A percentile compares a stretch with the other conserved stretches of the same genome.
These are phyloP conservation scores for Eristalinus aeneus DNA, from an alignment of 2,888 invertebrate species.

Conservation along the genomic window DNA sequence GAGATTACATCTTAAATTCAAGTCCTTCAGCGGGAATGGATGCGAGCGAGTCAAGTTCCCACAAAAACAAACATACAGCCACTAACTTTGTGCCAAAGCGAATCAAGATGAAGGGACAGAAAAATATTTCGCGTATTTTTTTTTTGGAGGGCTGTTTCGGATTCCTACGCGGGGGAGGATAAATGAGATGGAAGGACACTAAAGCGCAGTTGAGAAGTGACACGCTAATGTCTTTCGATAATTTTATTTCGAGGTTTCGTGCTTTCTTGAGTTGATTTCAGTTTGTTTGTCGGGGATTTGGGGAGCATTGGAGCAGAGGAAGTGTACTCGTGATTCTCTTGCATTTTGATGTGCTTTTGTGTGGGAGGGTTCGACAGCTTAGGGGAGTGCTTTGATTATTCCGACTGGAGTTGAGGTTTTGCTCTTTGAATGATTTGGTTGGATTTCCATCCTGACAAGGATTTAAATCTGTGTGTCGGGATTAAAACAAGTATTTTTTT, in stretches of 20 bases:
- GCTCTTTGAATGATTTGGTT: background rate
- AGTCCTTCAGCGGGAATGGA: background rate
- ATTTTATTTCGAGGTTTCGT: conserved; percentile 21
- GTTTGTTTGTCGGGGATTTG: background rate
- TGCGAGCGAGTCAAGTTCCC: background rate
- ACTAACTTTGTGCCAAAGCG: no score
- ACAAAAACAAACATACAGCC: background rate
- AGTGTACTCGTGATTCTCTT: background rate
- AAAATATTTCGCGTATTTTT: background rate
- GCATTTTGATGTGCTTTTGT: background rate
- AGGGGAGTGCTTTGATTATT: background rate
- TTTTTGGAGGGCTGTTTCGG: background rate
- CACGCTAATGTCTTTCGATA: conserved; percentile 14
- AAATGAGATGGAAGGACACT: background rate
- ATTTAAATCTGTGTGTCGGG: background rate
- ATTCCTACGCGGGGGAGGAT: background rate
- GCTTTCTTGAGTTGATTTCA: background rate
- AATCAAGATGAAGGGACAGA: background rate
- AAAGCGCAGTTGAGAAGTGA: conserved; percentile 16
- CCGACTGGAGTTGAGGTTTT: background rate
- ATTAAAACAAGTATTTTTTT: no score
- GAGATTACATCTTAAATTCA: conserved; percentile 40
- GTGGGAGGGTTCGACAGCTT: background rate
- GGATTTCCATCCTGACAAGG: background rate
- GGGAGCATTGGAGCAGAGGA: background rate